These are phyloP conservation scores for Chanos chanos DNA, from an alignment of 2,797 vertebrate genomes.

Conservation along the genomic window DNA sequence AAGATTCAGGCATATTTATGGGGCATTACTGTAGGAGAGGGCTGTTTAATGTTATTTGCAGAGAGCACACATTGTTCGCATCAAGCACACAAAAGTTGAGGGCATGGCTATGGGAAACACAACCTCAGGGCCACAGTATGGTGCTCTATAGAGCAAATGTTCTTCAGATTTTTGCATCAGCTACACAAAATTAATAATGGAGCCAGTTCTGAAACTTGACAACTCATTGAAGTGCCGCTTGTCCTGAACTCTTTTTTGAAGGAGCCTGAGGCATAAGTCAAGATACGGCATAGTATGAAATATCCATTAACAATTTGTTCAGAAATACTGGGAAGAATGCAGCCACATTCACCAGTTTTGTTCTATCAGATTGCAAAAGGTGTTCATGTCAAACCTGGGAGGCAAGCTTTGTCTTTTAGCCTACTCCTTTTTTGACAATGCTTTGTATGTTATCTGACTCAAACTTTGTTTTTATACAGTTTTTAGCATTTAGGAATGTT, in stretches of 20 bases:
- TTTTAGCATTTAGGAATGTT: too few species aligned
- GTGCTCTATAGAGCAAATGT: slow-evolving; percentile 46
- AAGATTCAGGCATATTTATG: slow-evolving; percentile 71
- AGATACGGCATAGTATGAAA: neutral
- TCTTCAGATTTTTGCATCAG: slow-evolving; percentile 48
- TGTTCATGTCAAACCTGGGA: slow-evolving; percentile 11
- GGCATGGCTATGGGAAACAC: slow-evolving; percentile 53
- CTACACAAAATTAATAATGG: slow-evolving; percentile 60
- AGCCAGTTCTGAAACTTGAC: slow-evolving; percentile 48
- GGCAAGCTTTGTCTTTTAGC: too few species aligned
- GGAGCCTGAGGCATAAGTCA: slow-evolving; percentile 32
- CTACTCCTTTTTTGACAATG: too few species aligned
- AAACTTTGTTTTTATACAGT: too few species aligned
- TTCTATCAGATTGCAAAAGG: neutral
- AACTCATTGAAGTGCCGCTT: slow-evolving; percentile 40
- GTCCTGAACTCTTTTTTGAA: slow-evolving; percentile 46
- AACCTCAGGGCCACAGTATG: slow-evolving; percentile 53
- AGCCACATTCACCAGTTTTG: too few species aligned
- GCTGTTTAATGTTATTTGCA: slow-evolving; percentile 71
- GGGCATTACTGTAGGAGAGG: slow-evolving; percentile 59
- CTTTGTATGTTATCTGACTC: too few species aligned
- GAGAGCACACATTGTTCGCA: slow-evolving; percentile 70
- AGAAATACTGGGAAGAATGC: neutral
- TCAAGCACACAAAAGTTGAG: slow-evolving; percentile 60
- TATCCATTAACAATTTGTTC: neutral